Evolutionary conservation across 2,888 invertebrate genomes (phyloP), one percentile per base, ranked within the genome.

Genomic region (Iselma pallidipennis): DNA sequence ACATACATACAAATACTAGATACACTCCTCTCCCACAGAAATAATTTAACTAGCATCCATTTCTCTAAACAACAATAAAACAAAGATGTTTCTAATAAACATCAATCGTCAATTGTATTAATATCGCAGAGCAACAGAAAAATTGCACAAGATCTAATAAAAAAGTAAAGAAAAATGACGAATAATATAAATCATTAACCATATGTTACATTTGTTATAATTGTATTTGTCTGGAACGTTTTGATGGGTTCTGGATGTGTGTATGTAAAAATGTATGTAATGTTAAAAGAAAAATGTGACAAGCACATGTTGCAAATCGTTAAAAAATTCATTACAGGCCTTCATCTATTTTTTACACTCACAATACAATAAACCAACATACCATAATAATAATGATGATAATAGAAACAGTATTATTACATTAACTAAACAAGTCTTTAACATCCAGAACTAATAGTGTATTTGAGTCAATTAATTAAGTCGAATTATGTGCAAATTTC

Each of bases 401-500:
- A n/a, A n/a, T n/a, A n/a, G n/a, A n/a, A n/a, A n/a, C n/a, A n/a
- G n/a, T 16, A 37, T 37, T 16, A 16, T 6, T 9, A 19, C 10
- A 19, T 42, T 42, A 42, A 42, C 19, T 42, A 42, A 42, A 42
- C 19, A 6, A 42, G 42, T 16, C 19, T 19, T 42, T 10, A 42
- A 42, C 10, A 12, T 42, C 2, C 19, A 42, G 21, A 42, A 42
- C 21, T 42, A 42, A 42, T 42, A 6, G 51, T 21, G 19, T 23
- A 52, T 33, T 33, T 33, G 31, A 52, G 23, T 31, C 31, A 52
- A 52, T 31, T 52, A 52, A 37, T 51, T 29, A 51, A 29, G 16
- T 26, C 31, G 31, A 52, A 52, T 52, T 31, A 52, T 52, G 31
- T 52, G 21, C 52, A 52, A 19, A 31, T 29, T 29, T 52, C 31